Evolutionary conservation across 2,888 invertebrate genomes (phyloP).

Genomic region (Ametastegia equiseti): DNA sequence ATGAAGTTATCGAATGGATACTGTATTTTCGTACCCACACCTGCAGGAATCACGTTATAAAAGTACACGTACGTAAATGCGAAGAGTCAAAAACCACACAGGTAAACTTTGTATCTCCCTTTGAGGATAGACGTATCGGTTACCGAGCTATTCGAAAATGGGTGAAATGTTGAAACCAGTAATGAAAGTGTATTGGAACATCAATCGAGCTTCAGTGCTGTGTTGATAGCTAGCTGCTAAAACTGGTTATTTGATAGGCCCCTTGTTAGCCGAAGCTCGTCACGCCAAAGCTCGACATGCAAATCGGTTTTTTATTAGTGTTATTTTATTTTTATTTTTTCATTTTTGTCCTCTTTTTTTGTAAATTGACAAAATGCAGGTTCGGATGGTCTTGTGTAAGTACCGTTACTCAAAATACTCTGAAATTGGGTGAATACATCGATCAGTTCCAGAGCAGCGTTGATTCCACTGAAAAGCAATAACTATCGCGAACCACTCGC

Average conservation of each 20-base stretch:
- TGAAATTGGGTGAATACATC: conserved; percentile 55
- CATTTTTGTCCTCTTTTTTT: conserved; percentile 49
- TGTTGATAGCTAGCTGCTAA: conserved; percentile 59
- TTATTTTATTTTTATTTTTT: not conserved
- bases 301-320: conserved; percentile 60
- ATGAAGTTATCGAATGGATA: not conserved
- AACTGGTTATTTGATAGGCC: conserved; percentile 67
- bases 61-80: not conserved
- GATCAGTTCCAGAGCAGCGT: conserved; percentile 50
- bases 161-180: conserved; percentile 30
- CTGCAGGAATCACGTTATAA: not conserved
- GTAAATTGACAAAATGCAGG: conserved; percentile 68
- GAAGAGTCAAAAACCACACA: not conserved
- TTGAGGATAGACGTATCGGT: conserved; percentile 9
- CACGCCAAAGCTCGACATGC: conserved; percentile 54
- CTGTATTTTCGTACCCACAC: not conserved
- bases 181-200: conserved; percentile 35
- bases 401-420: conserved; percentile 47
- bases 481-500: not conserved
- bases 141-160: conserved; percentile 14
- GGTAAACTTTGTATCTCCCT: not conserved
- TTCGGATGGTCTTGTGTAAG: conserved; percentile 60
- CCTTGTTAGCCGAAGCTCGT: conserved; percentile 64
- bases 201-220: conserved; percentile 58
- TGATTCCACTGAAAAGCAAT: not conserved